These are phyloP conservation scores for Alfaro cultratus DNA, from an alignment of 2,797 vertebrate species.

Conservation along the genomic window DNA sequence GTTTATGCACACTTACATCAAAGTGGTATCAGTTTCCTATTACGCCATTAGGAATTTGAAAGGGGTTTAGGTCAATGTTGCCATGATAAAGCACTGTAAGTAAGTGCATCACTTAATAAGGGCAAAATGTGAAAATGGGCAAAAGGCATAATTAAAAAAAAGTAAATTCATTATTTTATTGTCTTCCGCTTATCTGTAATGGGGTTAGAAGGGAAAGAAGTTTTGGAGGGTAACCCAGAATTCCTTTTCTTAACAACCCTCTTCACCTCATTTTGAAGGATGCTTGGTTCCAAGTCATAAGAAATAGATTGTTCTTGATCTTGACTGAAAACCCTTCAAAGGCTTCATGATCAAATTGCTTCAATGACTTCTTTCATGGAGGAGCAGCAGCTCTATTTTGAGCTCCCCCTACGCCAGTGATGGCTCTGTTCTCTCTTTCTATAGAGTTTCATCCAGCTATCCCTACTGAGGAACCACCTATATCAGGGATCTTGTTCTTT, in stretches of 20 bases:
- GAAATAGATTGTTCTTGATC: neutral
- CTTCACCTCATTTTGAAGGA: neutral
- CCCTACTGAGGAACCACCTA: neutral
- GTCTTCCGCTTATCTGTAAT: neutral
- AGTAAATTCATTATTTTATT: neutral
- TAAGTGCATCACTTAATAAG: neutral
- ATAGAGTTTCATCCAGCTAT: neutral
- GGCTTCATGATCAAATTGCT: neutral
- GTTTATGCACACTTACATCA: constrained; percentile 15
- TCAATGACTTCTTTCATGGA: neutral
- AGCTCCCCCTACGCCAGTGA: neutral
- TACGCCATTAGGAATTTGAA: constrained; percentile 14
- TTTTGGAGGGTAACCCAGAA: neutral
- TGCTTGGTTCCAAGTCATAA: neutral
- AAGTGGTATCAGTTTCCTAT: constrained; percentile 27
- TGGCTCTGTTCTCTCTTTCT: neutral
- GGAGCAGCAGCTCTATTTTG: neutral
- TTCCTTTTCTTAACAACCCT: neutral
- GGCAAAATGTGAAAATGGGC: neutral
- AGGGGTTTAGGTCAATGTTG: neutral
- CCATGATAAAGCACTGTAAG: neutral
- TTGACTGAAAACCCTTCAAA: neutral
- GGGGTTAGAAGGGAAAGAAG: neutral
- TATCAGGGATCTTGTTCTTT: neutral
- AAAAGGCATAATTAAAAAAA: neutral